Base-by-base conservation (phyloP, 2,113 vertebrate species). In the Cynopterus brachyotis region DNA sequence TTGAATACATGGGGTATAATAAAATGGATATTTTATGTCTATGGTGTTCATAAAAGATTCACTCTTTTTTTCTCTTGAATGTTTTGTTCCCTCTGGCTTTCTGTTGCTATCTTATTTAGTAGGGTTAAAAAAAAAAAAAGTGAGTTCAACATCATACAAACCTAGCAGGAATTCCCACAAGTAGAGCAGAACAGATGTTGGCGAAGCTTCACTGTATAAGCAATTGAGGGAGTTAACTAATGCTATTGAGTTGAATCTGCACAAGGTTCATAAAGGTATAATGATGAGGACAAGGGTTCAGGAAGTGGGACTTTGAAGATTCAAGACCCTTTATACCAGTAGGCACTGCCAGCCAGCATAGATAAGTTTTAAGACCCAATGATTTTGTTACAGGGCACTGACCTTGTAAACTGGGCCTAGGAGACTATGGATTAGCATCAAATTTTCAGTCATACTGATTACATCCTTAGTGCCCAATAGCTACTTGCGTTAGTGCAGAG, bases 161-260 rank as follows among this genome's bases (percentile, higher is more conserved):
- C 66, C 81, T 91, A 89, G 81, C 55, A 89, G 55, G 72, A 91
- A 88, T 85, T 90, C 66, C 80, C 70, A 67, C 89, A 97, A 96
- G 78, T 84, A 96, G 47, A 97, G 78, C 12, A 3, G 92, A 97
- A 72, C 70, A 84, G 81, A 95, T 91, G 42, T 28, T 83, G 62
- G 45, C 37, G 42, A 86, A 95, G 67, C 40, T 67, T 81, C 35
- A 32, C 60, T 12, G 28, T 50, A 20, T 3, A 62, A 57, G 73
- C 32, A 84, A 35, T 70, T 83, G 70, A 59, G 76, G 26, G 66
- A 72, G 40, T 70, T 87, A 96, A 64, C 45, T 35, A 81, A 28
- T 28, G 64, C 53, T 83, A 17, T 15, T 73, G 79, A 85, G 45
- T 73, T 2, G 10, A 59, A 69, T 40, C 16, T 73, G 37, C 90